Base-by-base conservation (phyloP, 2,888 invertebrate species). In the Drosophila borborema region DNA sequence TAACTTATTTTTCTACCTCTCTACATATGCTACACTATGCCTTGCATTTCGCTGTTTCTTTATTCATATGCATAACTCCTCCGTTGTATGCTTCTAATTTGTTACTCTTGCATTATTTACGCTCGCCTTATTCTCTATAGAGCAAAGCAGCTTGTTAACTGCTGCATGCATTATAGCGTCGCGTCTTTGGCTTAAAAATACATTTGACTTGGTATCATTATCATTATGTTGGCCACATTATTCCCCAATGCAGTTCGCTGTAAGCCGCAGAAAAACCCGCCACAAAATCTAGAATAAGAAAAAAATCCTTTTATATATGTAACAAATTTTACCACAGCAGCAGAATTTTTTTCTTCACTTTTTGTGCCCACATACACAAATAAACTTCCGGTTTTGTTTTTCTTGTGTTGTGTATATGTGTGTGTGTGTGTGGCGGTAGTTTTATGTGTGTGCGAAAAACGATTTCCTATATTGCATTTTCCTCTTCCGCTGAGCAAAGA, bases 401-500 rank as follows among this genome's bases (percentile, higher is more conserved):
- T 49, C 41, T 62, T 55, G 61, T 31, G 18, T 36, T 23, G 9
- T 40, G 16, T 40, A 16, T 54, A 4, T 40, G 16, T 28, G 16
- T 54, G 38, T 38, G 38, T 38, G 40, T 1, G 40, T n/a, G n/a
- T 55, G 40, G 20, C 36, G 38, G 53, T 53, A 53, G 53, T 53
- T 53, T 53, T 53, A 38, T 64, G 45, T 65, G 65, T 67, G 69
- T 91, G 86, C 86, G 86, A 91, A 86, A 92, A 91, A 91, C 91
- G 92, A 92, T 92, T 92, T 92, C 92, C 92, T 91, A 88, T 90
- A 92, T 92, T 92, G 91, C 91, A 92, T 91, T 92, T 92, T 90
- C 89, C 91, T 85, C 85, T 92, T 92, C 92, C 92, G 91, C 72
- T 82, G 74, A 79, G 83, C 82, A 80, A 91, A 89, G 91, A 91